phyloP scores from a whole-genome alignment of 2,797 vertebrate genomes.

The Liparis tanakae region DNA sequence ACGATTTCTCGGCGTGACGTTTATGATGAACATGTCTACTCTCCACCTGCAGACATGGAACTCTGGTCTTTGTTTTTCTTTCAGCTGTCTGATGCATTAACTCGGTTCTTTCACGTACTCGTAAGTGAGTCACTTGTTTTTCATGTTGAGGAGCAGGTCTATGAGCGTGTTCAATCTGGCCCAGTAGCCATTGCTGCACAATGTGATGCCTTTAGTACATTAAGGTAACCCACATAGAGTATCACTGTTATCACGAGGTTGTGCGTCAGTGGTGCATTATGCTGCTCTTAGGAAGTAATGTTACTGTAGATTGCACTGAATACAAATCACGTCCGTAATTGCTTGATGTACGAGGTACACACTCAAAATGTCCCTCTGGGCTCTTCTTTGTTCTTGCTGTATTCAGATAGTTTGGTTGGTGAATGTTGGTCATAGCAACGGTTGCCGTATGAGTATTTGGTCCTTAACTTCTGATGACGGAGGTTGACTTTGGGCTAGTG shows the following conservation, averaged over 20 bases:
- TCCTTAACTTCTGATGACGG: not conserved
- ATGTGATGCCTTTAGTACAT: slow-evolving; percentile 63
- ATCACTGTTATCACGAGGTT: slow-evolving; percentile 42
- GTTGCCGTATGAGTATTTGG: not conserved
- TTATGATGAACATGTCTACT: slow-evolving; percentile 60
- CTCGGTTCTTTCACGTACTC: slow-evolving; percentile 64
- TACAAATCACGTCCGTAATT: slow-evolving; percentile 53
- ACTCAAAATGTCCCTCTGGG: not conserved
- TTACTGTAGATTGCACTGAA: slow-evolving; percentile 55
- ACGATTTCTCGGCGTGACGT: slow-evolving; percentile 46
- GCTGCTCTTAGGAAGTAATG: slow-evolving; percentile 59
- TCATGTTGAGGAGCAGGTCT: slow-evolving; percentile 39
- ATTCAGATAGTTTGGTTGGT: not conserved
- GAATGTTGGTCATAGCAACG: not conserved
- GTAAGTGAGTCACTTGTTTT: slow-evolving; percentile 64
- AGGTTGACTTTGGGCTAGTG: not conserved
- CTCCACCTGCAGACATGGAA: slow-evolving; percentile 40
- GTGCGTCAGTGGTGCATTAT: slow-evolving; percentile 69
- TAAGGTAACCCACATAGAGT: slow-evolving; percentile 42
- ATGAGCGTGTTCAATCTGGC: slow-evolving; percentile 44
- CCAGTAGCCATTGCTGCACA: slow-evolving; percentile 26
- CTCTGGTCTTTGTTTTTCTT: slow-evolving; percentile 63
- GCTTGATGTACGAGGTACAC: slow-evolving; percentile 15
- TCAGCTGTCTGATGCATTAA: slow-evolving; percentile 74
- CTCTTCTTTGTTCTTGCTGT: not conserved